Conservation (phyloP, 2,113 vertebrate genomes). For the Tragelaphus scriptus region DNA sequence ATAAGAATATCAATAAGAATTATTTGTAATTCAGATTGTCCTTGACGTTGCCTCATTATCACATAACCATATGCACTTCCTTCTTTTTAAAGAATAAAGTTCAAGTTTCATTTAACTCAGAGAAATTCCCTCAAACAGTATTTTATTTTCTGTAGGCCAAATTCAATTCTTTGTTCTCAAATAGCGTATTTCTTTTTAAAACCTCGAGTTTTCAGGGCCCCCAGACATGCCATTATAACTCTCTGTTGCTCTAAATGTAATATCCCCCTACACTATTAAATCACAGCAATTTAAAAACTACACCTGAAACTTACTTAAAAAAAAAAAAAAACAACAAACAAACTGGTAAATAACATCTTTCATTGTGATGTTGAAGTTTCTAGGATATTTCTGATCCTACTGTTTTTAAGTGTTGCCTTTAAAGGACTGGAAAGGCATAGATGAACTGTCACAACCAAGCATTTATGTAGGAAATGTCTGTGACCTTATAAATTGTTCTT, state of each 20-base stretch:
- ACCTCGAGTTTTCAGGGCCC: not conserved
- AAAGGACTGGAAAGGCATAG: not conserved
- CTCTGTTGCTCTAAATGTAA: not conserved
- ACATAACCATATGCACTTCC: not conserved
- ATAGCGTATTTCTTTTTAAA: not conserved
- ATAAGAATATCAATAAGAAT: constrained; percentile 18
- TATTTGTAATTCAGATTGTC: not conserved
- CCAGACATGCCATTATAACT: not conserved
- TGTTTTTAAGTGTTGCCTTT: not conserved
- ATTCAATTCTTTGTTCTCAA: constrained; percentile 18
- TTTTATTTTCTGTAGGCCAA: constrained; percentile 29
- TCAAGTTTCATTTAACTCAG: constrained; percentile 25
- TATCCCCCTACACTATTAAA: not conserved
- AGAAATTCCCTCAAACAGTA: not conserved
- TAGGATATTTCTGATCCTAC: not conserved
- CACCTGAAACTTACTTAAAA: not conserved
- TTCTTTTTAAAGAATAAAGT: not conserved
- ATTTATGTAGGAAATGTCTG: not conserved
- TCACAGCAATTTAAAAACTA: not conserved
- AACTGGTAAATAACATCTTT: not conserved
- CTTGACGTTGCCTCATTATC: not conserved
- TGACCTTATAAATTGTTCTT: not conserved
- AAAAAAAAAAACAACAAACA: not conserved
- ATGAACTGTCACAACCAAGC: not conserved
- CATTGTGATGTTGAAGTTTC: not conserved